phyloP scores from a whole-genome alignment of 2,113 vertebrate genomes.

The Mesitornis unicolor region DNA sequence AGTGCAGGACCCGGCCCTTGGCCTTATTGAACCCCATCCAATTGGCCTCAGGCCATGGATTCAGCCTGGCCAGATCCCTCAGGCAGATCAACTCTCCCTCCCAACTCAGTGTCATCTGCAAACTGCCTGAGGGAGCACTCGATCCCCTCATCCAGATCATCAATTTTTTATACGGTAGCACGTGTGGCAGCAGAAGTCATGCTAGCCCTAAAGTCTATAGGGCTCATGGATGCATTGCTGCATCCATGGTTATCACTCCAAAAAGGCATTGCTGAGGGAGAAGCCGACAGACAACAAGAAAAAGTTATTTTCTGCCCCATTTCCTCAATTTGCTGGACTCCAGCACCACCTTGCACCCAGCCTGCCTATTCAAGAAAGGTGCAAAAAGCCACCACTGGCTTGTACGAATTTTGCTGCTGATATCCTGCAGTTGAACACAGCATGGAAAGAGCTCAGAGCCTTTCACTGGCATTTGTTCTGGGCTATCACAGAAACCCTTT shows the following conservation, averaged over 20 bases:
- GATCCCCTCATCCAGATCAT: no score
- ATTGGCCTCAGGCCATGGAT: no score
- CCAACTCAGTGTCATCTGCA: no score
- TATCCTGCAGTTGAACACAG: background rate
- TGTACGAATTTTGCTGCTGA: background rate
- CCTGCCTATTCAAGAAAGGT: background rate
- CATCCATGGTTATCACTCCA: background rate
- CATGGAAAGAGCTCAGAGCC: background rate
- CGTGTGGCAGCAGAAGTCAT: background rate
- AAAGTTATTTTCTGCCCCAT: background rate
- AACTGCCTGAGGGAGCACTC: no score
- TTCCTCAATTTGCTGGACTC: background rate
- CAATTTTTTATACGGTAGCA: no score
- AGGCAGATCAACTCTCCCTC: no score
- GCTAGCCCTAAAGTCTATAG: background rate
- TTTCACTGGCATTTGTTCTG: background rate
- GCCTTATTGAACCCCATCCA: no score
- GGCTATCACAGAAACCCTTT: background rate
- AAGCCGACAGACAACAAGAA: rapidly evolving
- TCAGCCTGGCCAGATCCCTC: no score
- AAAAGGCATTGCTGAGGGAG: background rate
- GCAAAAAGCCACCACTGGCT: background rate
- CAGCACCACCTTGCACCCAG: rapidly evolving
- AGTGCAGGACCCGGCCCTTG: no score
- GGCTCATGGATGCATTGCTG: background rate